Conservation (phyloP, 2,888 invertebrate genomes). For the Nebria brevicollis region DNA sequence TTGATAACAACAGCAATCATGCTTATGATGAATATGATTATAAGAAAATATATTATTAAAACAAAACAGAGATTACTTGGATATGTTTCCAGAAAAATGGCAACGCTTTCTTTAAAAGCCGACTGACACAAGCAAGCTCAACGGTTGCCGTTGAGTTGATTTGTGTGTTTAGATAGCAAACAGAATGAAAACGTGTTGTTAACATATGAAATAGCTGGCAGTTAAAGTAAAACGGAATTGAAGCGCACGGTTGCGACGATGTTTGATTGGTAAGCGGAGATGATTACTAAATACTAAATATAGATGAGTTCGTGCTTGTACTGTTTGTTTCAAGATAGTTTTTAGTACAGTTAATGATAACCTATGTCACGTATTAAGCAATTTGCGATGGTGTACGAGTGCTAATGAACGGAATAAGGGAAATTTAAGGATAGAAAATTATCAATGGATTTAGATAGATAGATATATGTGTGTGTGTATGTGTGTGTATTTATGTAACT, state of each 20-base stretch:
- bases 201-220: no score
- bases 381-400: constrained; percentile 63
- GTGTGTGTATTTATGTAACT: constrained; percentile 18
- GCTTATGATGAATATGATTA: neutral
- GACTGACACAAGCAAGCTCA: no score
- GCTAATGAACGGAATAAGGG: constrained; percentile 24
- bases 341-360: constrained; percentile 51
- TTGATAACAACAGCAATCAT: constrained; percentile 11
- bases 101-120: no score
- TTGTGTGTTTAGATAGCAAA: no score
- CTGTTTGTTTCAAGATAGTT: constrained; percentile 49
- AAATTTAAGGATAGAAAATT: constrained; percentile 12
- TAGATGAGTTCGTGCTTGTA: neutral
- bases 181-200: no score
- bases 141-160: no score
- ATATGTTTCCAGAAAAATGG: neutral
- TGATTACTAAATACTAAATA: neutral
- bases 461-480: neutral
- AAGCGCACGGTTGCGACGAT: no score
- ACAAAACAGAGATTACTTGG: neutral
- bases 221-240: no score
- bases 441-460: constrained; percentile 19
- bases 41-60: neutral
- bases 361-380: constrained; percentile 62
- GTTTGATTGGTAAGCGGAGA: neutral